A percentile compares a stretch with the other conserved stretches of the same genome.
These are phyloP conservation scores for Subacronicta megacephala DNA, from an alignment of 2,888 invertebrate species.

Conservation along the genomic window DNA sequence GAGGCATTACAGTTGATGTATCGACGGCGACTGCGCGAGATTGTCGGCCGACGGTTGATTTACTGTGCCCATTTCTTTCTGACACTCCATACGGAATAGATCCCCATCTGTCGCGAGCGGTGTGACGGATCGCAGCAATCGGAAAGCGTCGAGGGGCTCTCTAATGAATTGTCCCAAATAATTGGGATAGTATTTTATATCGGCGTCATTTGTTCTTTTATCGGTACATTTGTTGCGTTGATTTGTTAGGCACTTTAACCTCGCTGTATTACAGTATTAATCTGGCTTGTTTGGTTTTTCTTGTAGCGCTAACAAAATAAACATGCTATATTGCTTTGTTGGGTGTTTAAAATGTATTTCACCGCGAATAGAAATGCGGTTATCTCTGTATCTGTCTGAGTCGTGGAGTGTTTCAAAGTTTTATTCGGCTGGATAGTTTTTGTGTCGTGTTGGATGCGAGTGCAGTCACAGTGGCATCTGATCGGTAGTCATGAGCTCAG, in stretches of 20 bases:
- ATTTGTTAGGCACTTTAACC: conserved; percentile 86
- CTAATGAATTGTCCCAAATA: conserved; percentile 90
- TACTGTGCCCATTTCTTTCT: conserved; percentile 86
- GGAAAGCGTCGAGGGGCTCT: conserved; percentile 81
- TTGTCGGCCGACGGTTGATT: conserved; percentile 87
- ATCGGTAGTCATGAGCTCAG: conserved; percentile 67
- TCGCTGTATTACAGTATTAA: conserved; percentile 73
- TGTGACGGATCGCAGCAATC: conserved; percentile 86
- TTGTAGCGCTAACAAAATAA: conserved; percentile 47
- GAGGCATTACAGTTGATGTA: conserved; percentile 89
- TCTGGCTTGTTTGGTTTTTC: conserved; percentile 63
- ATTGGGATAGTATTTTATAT: conserved; percentile 89
- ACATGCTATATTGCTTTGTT: conserved; percentile 40
- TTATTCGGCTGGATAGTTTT: conserved; percentile 60
- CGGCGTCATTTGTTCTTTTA: conserved; percentile 84
- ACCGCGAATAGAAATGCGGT: conserved; percentile 47
- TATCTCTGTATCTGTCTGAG: conserved; percentile 55
- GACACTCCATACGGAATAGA: conserved; percentile 86
- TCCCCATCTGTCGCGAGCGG: conserved; percentile 82
- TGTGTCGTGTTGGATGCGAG: conserved; percentile 51
- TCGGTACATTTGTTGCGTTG: conserved; percentile 87
- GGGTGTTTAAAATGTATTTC: conserved; percentile 43
- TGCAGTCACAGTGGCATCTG: conserved; percentile 65
- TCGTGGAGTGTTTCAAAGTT: conserved; percentile 52
- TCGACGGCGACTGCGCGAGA: conserved; percentile 87